Base-by-base conservation (phyloP, 2,888 invertebrate genomes). In the Pandemis cinnamomeana region DNA sequence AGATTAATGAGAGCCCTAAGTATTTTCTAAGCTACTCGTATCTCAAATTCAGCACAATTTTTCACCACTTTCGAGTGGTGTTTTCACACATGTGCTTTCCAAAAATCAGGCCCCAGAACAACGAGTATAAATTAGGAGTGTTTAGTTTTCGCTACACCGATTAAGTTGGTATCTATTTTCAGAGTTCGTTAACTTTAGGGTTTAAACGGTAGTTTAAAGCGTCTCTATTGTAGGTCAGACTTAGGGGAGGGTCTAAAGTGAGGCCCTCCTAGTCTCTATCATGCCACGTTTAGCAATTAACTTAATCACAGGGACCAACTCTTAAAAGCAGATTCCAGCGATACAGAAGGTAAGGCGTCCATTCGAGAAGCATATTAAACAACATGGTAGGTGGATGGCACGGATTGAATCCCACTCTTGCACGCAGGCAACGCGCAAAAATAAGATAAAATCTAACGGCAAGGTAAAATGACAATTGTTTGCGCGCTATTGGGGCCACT, bases 111-210 rank as follows among this genome's bases (percentile, higher is more conserved):
- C n/a, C n/a, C n/a, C n/a, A n/a, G 82, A 2, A 7, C 55, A 20
- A 27, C 27, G 55, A 8, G 20, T 55, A 58, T 20, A 20, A 46
- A 46, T 46, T 20, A 46, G 27, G 78, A 85, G 42, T 44, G 48
- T 0, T 74, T 72, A 58, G 15, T 58, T 55, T 58, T 58, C 27
- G 27, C 58, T 27, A 27, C 10, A 27, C 58, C 27, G 58, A 58
- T 58, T 11, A 58, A 58, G 46, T 46, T 2, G 11, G 8, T 58
- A 58, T 58, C 27, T 58, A 10, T 58, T 27, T 58, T 58, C 58
- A 27, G 27, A 58, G 27, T 58, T 58, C 58, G 58, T 58, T 58
- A 58, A 27, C 58, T 58, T 58, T 27, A 27, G 58, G 58, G 58
- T 58, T 58, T 58, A 58, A 27, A 58, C 58, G 27, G 27, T 27